Base-by-base conservation (phyloP, 2,113 vertebrate species). In the Peucedramus taeniatus region DNA sequence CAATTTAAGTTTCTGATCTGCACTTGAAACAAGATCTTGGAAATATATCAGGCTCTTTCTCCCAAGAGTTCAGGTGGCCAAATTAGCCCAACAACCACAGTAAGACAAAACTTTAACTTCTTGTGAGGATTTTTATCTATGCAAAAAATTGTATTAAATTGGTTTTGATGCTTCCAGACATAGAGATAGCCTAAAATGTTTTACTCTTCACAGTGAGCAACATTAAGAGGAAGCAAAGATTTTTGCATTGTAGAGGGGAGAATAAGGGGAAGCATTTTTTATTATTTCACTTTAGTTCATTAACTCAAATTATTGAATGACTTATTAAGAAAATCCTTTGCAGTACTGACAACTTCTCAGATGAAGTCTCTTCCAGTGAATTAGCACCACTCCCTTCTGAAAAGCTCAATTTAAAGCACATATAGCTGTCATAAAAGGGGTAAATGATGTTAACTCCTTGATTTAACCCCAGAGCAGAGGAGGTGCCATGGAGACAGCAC, bases 381-480 rank as follows among this genome's bases (percentile, higher is more conserved):
- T 19, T 59, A n/a, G 7, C 13, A 90, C 3, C 6, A 33, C 26
- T 72, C 8, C 35, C 21, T 68, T 57, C 47, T 33, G 10, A 83
- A 70, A 56, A 53, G 3, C 22, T 40, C 33, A 26, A 9, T 27
- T 49, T 61, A 83, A 72, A 69, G 13, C 15, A 47, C 0, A 20
- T 9, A 9, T 2, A 37, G 8, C 21, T 59, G 1, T 35, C 33
- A 54, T 21, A 42, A 78, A 65, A 64, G 4, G 15, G 3, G 6
- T 8, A 18, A 75, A 45, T 3, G 9, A 10, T 1, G 1, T 13
- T 30, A 44, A 69, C 13, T 13, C 4, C 33, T 84, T 3, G 0
- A 11, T 42, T 72, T 83, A 89, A 71, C 18, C 39, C 31, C 13
- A 40, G 40, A 76, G 23, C 22, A 53, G 39, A 68, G 16, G 24